These are phyloP conservation scores for Callimorpha dominula DNA, from an alignment of 2,888 invertebrate species.

Conservation along the genomic window DNA sequence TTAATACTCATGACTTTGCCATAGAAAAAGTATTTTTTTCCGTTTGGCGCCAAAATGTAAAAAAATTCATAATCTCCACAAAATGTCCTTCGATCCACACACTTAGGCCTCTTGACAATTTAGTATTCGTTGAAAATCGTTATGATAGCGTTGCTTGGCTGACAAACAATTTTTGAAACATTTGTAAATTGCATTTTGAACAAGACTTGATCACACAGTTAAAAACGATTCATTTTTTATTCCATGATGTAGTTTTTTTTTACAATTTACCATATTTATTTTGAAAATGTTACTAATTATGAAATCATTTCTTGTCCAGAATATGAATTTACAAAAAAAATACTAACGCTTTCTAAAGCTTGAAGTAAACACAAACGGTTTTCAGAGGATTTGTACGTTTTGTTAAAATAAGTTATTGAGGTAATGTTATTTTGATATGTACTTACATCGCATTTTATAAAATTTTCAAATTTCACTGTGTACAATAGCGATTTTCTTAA, in stretches of 20 bases:
- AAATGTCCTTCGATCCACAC: slow-evolving; percentile 57
- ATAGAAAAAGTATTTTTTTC: not conserved
- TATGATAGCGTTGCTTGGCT: slow-evolving; percentile 40
- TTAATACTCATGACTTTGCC: not conserved
- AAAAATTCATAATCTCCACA: slow-evolving; percentile 39
- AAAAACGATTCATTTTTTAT: not conserved
- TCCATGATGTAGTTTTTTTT: slow-evolving; percentile 3
- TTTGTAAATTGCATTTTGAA: slow-evolving; percentile 46
- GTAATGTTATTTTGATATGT: slow-evolving; percentile 65
- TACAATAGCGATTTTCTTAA: slow-evolving; percentile 32
- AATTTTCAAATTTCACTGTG: slow-evolving; percentile 50
- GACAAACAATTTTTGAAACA: slow-evolving; percentile 32
- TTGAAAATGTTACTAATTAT: slow-evolving; percentile 44
- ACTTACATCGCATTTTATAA: slow-evolving; percentile 60
- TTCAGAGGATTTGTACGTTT: slow-evolving; percentile 59
- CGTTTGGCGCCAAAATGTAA: slow-evolving; percentile 23
- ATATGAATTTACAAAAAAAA: slow-evolving; percentile 37
- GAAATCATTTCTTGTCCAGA: slow-evolving; percentile 60
- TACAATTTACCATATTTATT: too few relatives aligned
- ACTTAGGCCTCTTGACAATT: slow-evolving; percentile 63
- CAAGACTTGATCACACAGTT: slow-evolving; percentile 36
- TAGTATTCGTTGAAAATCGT: slow-evolving; percentile 60
- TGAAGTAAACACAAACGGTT: slow-evolving; percentile 49
- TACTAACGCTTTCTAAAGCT: slow-evolving; percentile 40
- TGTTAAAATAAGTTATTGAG: slow-evolving; percentile 35